phyloP scores from a whole-genome alignment of 2,113 vertebrate genomes.

The Miniopterus natalensis region DNA sequence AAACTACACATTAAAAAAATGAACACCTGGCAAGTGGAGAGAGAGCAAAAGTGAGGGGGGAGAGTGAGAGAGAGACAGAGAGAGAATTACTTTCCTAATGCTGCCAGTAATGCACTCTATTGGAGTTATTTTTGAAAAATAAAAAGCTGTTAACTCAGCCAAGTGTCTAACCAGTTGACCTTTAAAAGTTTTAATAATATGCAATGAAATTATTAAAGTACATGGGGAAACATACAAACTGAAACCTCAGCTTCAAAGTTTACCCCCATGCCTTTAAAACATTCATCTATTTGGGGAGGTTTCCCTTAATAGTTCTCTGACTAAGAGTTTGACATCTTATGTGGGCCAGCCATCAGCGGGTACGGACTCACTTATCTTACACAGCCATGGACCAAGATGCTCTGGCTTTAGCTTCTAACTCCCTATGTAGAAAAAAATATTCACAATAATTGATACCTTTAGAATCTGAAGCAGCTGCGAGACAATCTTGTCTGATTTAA shows the following conservation, averaged over 20 bases:
- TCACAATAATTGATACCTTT: neutral
- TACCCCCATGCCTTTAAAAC: neutral
- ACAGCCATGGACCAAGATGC: neutral
- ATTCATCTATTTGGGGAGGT: neutral
- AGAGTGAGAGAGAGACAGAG: neutral
- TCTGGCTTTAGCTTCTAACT: neutral
- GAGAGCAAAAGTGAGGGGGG: neutral
- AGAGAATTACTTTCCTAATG: neutral
- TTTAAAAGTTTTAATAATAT: neutral
- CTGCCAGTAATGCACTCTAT: neutral
- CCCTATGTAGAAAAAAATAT: neutral
- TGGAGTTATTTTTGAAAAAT: neutral
- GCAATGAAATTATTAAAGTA: neutral
- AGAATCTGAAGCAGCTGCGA: neutral
- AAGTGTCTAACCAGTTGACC: neutral
- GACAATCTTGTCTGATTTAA: neutral
- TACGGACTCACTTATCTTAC: neutral
- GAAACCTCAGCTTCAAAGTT: neutral
- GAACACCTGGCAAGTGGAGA: neutral
- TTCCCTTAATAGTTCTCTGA: neutral
- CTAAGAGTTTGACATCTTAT: neutral
- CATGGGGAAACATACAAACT: neutral
- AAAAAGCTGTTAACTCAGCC: neutral
- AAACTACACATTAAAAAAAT: neutral
- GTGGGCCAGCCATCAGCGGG: neutral